phyloP scores from a whole-genome alignment of 2,888 invertebrate genomes.

The Anticlea derivata region DNA sequence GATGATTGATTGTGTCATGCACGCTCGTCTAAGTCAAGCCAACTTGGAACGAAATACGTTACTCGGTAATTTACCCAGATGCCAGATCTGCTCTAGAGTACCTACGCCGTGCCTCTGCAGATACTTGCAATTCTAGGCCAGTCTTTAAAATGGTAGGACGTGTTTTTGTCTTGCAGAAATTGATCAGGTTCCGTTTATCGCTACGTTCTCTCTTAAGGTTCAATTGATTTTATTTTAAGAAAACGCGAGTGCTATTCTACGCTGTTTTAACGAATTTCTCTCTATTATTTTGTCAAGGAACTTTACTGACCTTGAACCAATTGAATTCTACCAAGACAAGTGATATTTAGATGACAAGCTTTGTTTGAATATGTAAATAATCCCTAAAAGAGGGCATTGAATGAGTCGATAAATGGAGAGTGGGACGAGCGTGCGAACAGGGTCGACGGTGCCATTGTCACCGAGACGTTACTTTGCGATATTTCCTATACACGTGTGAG shows the following conservation, averaged over 20 bases:
- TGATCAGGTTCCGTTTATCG: conserved; percentile 13
- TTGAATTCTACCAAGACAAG: conserved; percentile 9
- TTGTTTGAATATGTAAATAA: conserved; percentile 52
- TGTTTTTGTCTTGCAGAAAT: conserved; percentile 10
- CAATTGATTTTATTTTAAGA: conserved; percentile 7
- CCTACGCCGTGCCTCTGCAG: conserved; percentile 21
- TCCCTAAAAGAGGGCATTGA: conserved; percentile 59
- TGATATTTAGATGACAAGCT: conserved; percentile 7
- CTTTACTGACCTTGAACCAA: conserved; percentile 5
- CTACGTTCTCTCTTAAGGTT: conserved; percentile 1
- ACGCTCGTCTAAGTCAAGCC: not conserved
- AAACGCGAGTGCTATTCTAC: not conserved
- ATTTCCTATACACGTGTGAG: conserved; percentile 53
- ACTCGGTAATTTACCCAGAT: conserved; percentile 27
- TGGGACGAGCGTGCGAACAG: conserved; percentile 76
- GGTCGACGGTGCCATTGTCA: conserved; percentile 74
- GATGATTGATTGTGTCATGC: not conserved
- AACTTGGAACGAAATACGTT: conserved; percentile 7
- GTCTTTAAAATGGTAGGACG: conserved; percentile 16
- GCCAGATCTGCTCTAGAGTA: conserved; percentile 14
- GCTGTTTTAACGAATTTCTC: too few relatives aligned
- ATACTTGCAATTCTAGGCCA: conserved; percentile 25
- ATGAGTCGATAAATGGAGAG: conserved; percentile 72
- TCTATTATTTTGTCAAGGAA: too few relatives aligned
- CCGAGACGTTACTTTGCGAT: conserved; percentile 59